Evolutionary conservation across 2,888 invertebrate species (phyloP), one percentile per base, ranked within the genome.

Genomic region (Drosophila mayaguana): DNA sequence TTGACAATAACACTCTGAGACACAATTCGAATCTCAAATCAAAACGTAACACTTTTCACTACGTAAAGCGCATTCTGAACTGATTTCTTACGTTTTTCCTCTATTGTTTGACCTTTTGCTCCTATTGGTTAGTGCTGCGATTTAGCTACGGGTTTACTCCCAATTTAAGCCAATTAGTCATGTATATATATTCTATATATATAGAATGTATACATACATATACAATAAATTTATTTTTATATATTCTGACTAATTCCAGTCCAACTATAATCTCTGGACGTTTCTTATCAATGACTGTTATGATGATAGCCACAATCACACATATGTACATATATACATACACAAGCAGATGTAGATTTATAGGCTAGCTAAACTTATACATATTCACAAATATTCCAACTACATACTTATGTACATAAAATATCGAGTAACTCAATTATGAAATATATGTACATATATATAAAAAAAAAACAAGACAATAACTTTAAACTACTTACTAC

Each of bases 401-500:
- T 28, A 53, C 16, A 6, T 7, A 8, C 8, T 7, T 28, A 28
- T 32, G 22, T 60, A 32, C 14, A 43, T 22, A 32, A 18, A 25
- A 45, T 6, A 36, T 36, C 14, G 14, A 36, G 14, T 16, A 36
- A 36, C 20, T 72, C 56, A 61, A 56, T 43, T 43, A 46, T 22
- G 2, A 36, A 12, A 46, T 8, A 20, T 2, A 50, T 36, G 5
- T 16, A 38, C 22, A 43, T 11, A 42, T 12, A 20, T 12, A 22
- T 6, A 55, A 6, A 45, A 16, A 4, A 45, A 22, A 45, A 45
- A 11, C 25, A 46, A 9, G 11, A 34, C 34, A 48, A 38, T 22
- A 20, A 45, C 14, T 36, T 60, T 25, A 32, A 34, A n/a, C 54
- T 51, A 75, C 73, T 61, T 62, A 72, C 61, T 62, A 60, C 72